Evolutionary conservation across 2,888 invertebrate species (phyloP), one percentile per base, ranked within the genome.

Genomic region (Mylabris sibirica): DNA sequence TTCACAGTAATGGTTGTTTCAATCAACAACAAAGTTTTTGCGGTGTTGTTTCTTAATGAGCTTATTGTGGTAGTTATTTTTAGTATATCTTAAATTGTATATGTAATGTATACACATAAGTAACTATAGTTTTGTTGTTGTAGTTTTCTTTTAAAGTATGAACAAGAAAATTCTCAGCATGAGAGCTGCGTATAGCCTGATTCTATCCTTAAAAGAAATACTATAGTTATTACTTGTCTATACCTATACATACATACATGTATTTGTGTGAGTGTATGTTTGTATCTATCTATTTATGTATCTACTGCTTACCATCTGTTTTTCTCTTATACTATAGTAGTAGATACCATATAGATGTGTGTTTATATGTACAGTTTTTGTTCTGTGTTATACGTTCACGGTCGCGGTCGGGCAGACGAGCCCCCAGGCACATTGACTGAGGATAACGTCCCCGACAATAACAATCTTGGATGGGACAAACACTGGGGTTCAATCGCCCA

Each of bases 401-500:
- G 69, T 69, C 69, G 70, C 63, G 68, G 70, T 68, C 70, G 69
- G 69, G 70, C 72, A 74, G 74, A 74, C 72, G 74, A 70, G 69
- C 69, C 71, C 70, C 67, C 71, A 65, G 72, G 67, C 67, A 38
- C 38, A 63, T 57, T n/a, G 53, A 38, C 66, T 65, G 71, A 71
- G 74, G 74, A 71, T 74, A 74, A 74, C 70, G 74, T 72, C 72
- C 74, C 73, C 73, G 66, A 70, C 73, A 68, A 73, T 70, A 71
- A 73, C 71, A 67, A 8, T 44, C 44, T 44, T 44, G 6, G 69
- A 69, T 66, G 66, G 63, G 44, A 30, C 24, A 30, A 67, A 30
- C 30, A 30, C 30, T 34, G 49, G 38, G 65, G 70, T 70, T 70
- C 67, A 65, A 70, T 68, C 17, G 17, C 44, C 44, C 17, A 44